These are phyloP conservation scores for Sisyra terminalis DNA, from an alignment of 2,888 invertebrate genomes.

Conservation along the genomic window DNA sequence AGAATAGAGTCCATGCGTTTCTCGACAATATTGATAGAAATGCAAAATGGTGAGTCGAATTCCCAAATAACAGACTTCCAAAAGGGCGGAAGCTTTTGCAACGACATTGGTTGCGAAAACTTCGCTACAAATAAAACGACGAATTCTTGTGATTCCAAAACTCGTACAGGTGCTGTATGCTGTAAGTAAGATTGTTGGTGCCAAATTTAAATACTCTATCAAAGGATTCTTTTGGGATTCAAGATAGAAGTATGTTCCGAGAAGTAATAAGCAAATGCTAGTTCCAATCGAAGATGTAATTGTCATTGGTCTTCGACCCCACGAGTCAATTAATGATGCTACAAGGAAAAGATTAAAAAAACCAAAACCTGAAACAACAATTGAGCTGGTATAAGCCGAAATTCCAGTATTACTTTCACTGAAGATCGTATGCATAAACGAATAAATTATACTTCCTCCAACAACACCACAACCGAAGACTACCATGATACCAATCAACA, in stretches of 20 bases:
- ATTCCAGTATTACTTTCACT: background rate
- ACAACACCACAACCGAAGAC: background rate
- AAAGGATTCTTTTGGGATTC: background rate
- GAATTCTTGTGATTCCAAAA: background rate
- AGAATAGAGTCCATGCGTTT: background rate
- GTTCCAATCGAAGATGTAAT: background rate
- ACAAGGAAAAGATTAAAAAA: background rate
- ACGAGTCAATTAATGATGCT: background rate
- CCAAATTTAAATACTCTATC: background rate
- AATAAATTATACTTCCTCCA: background rate
- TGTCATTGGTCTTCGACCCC: background rate
- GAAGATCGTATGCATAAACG: background rate
- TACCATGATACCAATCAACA: background rate
- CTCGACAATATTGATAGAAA: background rate
- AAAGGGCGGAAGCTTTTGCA: background rate
- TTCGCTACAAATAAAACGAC: background rate
- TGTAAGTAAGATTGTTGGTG: background rate
- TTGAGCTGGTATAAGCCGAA: background rate
- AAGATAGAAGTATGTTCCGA: background rate
- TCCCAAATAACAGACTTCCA: background rate
- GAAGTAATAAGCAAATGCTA: background rate
- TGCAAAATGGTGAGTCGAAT: background rate
- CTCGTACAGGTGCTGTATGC: background rate
- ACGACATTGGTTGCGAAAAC: background rate
- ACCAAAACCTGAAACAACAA: background rate